Conservation (phyloP, 2,113 vertebrate species). For the Solea solea region DNA sequence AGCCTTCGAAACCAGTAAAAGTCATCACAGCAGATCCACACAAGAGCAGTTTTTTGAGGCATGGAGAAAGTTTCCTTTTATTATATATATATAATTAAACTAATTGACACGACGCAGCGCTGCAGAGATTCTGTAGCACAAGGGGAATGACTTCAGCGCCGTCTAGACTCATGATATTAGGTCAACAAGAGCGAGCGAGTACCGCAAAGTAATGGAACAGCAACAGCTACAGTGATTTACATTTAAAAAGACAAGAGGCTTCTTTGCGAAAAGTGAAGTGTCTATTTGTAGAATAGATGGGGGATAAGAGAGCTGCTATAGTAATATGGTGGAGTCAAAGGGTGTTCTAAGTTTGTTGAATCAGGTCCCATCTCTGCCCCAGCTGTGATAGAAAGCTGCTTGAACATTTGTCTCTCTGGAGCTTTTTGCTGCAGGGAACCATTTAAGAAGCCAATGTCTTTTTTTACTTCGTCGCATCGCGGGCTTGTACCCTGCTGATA, state of each 20-base stretch:
- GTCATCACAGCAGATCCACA: too few species aligned
- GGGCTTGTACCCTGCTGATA: conserved; percentile 37
- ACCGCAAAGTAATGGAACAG: conserved; percentile 40
- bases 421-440: conserved; percentile 60
- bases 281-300: conserved; percentile 42
- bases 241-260: conserved; percentile 56
- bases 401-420: conserved; percentile 60
- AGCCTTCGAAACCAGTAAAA: too few species aligned
- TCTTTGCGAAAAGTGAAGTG: conserved; percentile 30
- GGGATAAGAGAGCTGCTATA: conserved; percentile 40
- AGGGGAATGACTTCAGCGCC: conserved; percentile 20
- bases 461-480: conserved; percentile 48
- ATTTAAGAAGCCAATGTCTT: conserved; percentile 40
- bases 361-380: conserved; percentile 41
- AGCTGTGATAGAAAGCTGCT: conserved; percentile 45
- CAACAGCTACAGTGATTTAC: conserved; percentile 47
- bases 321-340: conserved; percentile 51
- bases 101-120: conserved; percentile 24
- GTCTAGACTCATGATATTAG: conserved; percentile 35
- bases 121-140: conserved; percentile 5
- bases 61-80: too few species aligned
- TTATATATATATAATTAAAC: not conserved
- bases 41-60: too few species aligned
- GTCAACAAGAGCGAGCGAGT: conserved; percentile 28
- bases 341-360: conserved; percentile 59